These are phyloP conservation scores for Cyphomyrus plagiostoma DNA, from an alignment of 2,113 vertebrate genomes.

Conservation along the genomic window DNA sequence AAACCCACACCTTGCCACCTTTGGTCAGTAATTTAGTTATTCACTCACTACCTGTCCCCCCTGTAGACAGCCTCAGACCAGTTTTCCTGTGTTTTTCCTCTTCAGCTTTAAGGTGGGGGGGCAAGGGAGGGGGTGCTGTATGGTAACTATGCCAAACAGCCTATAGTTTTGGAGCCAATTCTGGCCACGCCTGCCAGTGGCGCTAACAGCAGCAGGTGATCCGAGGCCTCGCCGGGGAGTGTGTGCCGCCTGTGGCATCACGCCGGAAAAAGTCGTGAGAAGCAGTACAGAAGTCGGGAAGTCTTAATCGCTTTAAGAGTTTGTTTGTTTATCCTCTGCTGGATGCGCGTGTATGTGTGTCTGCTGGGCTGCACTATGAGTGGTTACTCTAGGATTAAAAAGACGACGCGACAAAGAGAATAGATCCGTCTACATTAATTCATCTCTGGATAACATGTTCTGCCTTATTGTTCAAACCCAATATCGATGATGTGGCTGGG, in stretches of 20 bases:
- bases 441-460: slow-evolving; percentile 38
- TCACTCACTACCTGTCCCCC: slow-evolving; percentile 40
- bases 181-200: not conserved
- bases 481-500: slow-evolving; percentile 34
- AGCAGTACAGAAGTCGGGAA: not conserved
- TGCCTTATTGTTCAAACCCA: slow-evolving; percentile 44
- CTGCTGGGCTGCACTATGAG: slow-evolving; percentile 1
- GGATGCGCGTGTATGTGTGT: slow-evolving; percentile 19
- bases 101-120: not conserved
- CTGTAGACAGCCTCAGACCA: slow-evolving; percentile 24
- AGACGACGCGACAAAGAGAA: slow-evolving; percentile 27
- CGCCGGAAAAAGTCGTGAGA: not conserved
- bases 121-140: not conserved
- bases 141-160: not conserved
- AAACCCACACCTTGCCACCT: not conserved
- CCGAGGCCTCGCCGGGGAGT: not conserved
- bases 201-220: not conserved
- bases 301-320: not conserved
- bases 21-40: slow-evolving; percentile 48
- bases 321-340: not conserved
- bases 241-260: not conserved
- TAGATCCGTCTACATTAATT: slow-evolving; percentile 36
- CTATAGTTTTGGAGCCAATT: not conserved
- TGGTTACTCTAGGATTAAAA: slow-evolving; percentile 16
- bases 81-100: slow-evolving; percentile 20